A percentile compares a stretch with the other conserved stretches of the same genome.
Conservation (phyloP, 2,888 invertebrate genomes). For the Pristionchus maxplancki region DNA sequence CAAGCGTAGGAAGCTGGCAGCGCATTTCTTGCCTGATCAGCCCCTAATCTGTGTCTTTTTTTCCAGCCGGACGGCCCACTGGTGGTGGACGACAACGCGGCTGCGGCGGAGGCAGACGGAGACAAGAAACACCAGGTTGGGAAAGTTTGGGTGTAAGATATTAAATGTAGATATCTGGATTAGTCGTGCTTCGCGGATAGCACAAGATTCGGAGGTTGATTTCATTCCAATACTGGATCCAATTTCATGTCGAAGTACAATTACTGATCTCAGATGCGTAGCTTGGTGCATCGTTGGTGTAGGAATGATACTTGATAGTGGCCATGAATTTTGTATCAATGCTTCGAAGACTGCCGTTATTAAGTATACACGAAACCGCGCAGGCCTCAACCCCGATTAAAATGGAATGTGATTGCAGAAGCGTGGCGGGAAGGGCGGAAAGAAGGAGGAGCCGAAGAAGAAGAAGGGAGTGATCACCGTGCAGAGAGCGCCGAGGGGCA, state of each 20-base stretch:
- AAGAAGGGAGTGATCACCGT: conserved; percentile 81
- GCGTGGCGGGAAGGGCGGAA: conserved; percentile 63
- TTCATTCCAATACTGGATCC: too few species aligned
- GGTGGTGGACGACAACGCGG: conserved; percentile 52
- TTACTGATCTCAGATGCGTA: too few species aligned
- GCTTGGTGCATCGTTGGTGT: too few species aligned
- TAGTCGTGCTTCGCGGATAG: not conserved
- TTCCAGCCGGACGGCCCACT: conserved; percentile 49
- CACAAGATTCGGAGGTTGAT: too few species aligned
- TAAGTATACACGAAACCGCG: too few species aligned
- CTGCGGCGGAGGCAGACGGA: conserved; percentile 50
- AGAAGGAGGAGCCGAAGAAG: conserved; percentile 53
- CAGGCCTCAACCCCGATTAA: too few species aligned
- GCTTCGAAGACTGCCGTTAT: not conserved
- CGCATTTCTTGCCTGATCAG: not conserved
- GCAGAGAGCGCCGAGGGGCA: conserved; percentile 88
- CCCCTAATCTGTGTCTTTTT: too few species aligned
- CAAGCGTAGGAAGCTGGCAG: too few species aligned
- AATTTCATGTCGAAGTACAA: too few species aligned
- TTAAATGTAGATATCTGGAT: not conserved
- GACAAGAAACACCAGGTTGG: conserved; percentile 63
- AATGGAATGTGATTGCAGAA: conserved; percentile 54
- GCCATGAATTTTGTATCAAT: not conserved
- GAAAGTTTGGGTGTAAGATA: not conserved
- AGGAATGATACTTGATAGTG: too few species aligned